Base-by-base conservation (phyloP, 2,797 vertebrate genomes). In the Astyanax mexicanus region DNA sequence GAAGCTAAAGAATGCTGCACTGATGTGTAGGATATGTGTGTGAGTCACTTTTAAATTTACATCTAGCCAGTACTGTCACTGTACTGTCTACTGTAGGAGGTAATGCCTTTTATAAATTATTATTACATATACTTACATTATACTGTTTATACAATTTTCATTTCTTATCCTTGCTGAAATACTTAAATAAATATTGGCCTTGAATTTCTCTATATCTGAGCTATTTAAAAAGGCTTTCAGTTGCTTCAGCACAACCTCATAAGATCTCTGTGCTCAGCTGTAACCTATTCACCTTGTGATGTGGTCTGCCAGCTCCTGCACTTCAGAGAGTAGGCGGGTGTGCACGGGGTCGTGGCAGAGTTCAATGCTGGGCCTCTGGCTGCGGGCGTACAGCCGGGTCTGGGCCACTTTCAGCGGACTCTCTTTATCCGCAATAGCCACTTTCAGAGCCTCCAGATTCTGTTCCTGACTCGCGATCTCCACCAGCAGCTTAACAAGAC, bases 391-490 rank as follows among this genome's bases (percentile, higher is more conserved):
- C 83, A 98, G 72, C 21, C 94, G 93, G 0, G 89, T 90, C 74
- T 96, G 91, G 49, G 94, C 94, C 85, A 98, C 82, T 77, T 88
- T 93, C 78, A 93, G 84, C 0, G 91, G 93, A 2, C 87, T 92
- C 78, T 95, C 92, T 35, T 94, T 94, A 64, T 96, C 93, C 0
- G 73, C 44, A 0, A 98, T 89, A 77, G 95, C 92, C 83, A 91
- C 92, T 49, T 85, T 87, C 35, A 99, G 90, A 67, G 86, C 84
- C 1, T 88, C 85, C 52, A 94, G 87, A 77, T 93, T 96, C 84
- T 86, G 94, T 86, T 96, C 93, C 87, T 97, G 96, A 17, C 87
- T 89, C 40, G 86, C 75, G 2, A 91, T 85, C 89, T 98, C 95
- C 12, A 89, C 87, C 88, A 94, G 88, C 71, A 96, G 90, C 98